Evolutionary conservation across 2,113 vertebrate genomes (phyloP), one percentile per base, ranked within the genome.

Genomic region (Myiozetetes cayanensis): DNA sequence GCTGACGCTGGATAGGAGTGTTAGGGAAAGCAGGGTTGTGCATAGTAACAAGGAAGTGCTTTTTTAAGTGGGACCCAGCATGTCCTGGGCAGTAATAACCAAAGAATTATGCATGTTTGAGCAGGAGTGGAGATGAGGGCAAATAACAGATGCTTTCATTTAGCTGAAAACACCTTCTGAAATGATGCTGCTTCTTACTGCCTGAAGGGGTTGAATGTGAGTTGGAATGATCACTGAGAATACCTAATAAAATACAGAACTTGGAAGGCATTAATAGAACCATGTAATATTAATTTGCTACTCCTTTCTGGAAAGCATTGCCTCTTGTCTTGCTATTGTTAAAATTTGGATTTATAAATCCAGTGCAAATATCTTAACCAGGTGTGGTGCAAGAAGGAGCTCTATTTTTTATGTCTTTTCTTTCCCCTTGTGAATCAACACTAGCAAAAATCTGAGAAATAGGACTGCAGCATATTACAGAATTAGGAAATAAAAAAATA

Each of bases 1-100:
- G 59, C 3, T 58, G 43, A 53, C 8, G 7, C 12, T 53, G 1
- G 2, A 37, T 44, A 67, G 31, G 43, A 49, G 18, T 0, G 0
- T 37, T 28, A 33, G n/a, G 44, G 11, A 73, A 90, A 70, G 31
- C 6, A 41, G n/a, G 47, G 16, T 6, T 80, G 24, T 49, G 18
- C 37, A 44, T 13, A 33, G 37, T 67, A 68, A 31, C 0, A 1
- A 84, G 18, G 5, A 81, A 87, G 16, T 20, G 12, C 10, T 63
- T 53, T 86, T 41, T 53, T 12, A 9, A 70, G 53, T 41, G 35
- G 14, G 28, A 68, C 5, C 17, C 24, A n/a, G 13, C 1, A 9
- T 46, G 16, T 61, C 35, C 78, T 77, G 28, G 28, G 22, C 30
- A 68, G 3, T n/a, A 81, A 58, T 22, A 46, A 47, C 3, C 41